Percentiles rank a stretch among this genome's conserved stretches.
phyloP scores from a whole-genome alignment of 2,888 invertebrate genomes.

The Argynnis bischoffii region DNA sequence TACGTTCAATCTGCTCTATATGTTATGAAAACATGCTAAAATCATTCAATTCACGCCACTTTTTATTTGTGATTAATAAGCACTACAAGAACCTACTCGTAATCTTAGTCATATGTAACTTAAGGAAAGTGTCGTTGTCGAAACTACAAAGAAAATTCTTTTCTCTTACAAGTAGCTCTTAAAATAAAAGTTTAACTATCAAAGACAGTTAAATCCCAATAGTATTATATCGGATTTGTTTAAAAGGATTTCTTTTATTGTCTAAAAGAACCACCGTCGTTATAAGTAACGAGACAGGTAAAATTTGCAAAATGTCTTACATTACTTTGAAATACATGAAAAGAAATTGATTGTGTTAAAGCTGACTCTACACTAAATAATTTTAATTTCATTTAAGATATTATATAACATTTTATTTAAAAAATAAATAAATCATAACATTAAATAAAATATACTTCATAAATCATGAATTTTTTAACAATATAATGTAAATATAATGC shows the following conservation, averaged over 20 bases:
- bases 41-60: not conserved
- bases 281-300: slow-evolving; percentile 67
- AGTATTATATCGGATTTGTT: slow-evolving; percentile 47
- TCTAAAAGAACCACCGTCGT: slow-evolving; percentile 54
- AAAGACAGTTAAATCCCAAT: slow-evolving; percentile 50
- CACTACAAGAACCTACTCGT: not conserved
- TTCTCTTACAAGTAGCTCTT: slow-evolving; percentile 40
- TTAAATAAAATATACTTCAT: too few relatives aligned
- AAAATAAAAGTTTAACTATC: slow-evolving; percentile 48
- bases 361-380: not conserved
- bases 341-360: not conserved
- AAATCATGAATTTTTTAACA: not conserved
- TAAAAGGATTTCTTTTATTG: slow-evolving; percentile 64
- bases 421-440: not conserved
- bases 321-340: slow-evolving; percentile 44
- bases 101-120: not conserved
- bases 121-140: not conserved
- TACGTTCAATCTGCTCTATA: not conserved
- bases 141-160: not conserved
- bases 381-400: not conserved
- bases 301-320: slow-evolving; percentile 56
- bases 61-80: too few relatives aligned
- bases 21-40: not conserved
- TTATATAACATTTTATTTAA: not conserved
- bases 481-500: not conserved